Percentiles rank a stretch among this genome's conserved stretches.
These are phyloP conservation scores for Calameuta pallipes DNA, from an alignment of 2,888 invertebrate genomes.

Conservation along the genomic window DNA sequence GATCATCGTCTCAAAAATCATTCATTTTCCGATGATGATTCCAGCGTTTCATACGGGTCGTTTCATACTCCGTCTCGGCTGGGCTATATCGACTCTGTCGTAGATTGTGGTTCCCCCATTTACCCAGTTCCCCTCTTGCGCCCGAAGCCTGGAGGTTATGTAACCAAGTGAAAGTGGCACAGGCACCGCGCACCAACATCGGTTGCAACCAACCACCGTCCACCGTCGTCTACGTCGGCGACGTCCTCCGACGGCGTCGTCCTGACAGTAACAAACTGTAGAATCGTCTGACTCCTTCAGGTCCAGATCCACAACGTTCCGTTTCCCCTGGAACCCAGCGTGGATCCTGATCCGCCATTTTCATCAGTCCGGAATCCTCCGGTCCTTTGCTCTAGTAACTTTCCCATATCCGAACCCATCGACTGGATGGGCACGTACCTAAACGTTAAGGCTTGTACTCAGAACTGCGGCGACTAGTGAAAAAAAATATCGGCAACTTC, in stretches of 20 bases:
- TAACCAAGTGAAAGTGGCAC: slow-evolving; percentile 67
- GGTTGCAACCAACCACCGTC: slow-evolving; percentile 48
- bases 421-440: background rate
- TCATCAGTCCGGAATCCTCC: slow-evolving; percentile 19
- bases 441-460: background rate
- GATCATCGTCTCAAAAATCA: no score
- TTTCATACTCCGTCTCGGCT: background rate
- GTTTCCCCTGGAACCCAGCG: background rate
- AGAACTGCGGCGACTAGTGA: background rate
- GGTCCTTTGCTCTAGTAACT: background rate
- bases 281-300: slow-evolving; percentile 16
- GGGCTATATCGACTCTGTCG: slow-evolving; percentile 38
- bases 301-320: slow-evolving; percentile 15
- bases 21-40: background rate
- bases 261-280: background rate
- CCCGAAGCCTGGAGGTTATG: slow-evolving; percentile 59
- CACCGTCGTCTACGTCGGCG: slow-evolving; percentile 29
- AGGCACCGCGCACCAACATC: slow-evolving; percentile 51
- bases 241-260: slow-evolving; percentile 12
- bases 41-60: background rate
- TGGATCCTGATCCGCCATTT: slow-evolving; percentile 12
- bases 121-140: slow-evolving; percentile 62
- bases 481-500: slow-evolving; percentile 41
- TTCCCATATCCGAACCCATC: background rate
- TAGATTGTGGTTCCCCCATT: slow-evolving; percentile 65